These are phyloP conservation scores for Hemicordylus capensis DNA, from an alignment of 2,113 vertebrate species.

Conservation along the genomic window DNA sequence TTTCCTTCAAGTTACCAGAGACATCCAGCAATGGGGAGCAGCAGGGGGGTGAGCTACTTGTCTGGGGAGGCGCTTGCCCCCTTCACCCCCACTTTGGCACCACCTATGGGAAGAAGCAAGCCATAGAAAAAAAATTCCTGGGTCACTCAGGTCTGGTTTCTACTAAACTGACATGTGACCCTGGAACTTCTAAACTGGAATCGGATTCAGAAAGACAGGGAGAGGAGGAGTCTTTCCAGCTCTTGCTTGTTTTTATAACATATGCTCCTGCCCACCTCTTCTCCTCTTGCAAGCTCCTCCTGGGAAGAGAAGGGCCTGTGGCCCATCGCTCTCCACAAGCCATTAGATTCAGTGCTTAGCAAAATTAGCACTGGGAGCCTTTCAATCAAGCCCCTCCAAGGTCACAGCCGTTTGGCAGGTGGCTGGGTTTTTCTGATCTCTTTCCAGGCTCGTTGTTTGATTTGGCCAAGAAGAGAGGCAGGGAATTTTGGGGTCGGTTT, in stretches of 20 bases:
- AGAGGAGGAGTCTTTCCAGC: neutral
- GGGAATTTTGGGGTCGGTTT: neutral
- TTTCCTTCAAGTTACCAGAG: too few species aligned
- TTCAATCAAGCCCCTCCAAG: slow-evolving; percentile 10
- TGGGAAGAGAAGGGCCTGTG: neutral
- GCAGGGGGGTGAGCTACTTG: too few species aligned
- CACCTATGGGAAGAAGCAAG: neutral
- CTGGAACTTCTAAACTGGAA: neutral
- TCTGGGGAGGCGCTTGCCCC: too few species aligned
- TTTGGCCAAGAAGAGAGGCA: neutral
- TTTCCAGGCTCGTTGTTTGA: neutral
- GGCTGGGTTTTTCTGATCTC: neutral
- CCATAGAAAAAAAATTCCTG: neutral
- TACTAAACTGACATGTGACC: neutral
- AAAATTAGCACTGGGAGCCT: neutral
- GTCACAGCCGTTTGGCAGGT: slow-evolving; percentile 27
- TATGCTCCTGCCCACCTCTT: neutral
- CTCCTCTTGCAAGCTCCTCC: neutral
- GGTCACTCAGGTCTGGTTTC: neutral
- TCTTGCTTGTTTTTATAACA: neutral
- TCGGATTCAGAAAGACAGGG: neutral
- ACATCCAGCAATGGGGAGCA: too few species aligned
- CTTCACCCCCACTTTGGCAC: too few species aligned
- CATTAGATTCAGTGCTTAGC: neutral
- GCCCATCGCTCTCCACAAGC: neutral